phyloP scores from a whole-genome alignment of 2,113 vertebrate species.

The Sander lucioperca region DNA sequence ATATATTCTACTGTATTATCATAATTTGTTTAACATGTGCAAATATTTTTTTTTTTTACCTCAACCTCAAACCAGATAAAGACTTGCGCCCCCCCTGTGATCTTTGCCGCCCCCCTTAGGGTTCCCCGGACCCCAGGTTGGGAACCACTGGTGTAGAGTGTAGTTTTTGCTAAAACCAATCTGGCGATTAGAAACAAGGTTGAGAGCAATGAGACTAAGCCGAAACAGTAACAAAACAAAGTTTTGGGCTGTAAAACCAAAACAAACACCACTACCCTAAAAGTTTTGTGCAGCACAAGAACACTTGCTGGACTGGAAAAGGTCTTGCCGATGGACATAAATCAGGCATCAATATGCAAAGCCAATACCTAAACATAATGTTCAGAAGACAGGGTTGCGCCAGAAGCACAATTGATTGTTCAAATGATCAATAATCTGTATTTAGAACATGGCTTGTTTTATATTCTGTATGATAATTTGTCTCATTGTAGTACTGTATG shows the following conservation, averaged over 20 bases:
- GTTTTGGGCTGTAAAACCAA: neutral
- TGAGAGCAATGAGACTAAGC: neutral
- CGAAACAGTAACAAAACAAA: neutral
- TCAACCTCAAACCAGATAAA: too few species aligned
- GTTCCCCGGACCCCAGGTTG: too few species aligned
- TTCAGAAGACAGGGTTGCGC: too few species aligned
- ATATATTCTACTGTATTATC: too few species aligned
- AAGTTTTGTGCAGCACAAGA: neutral
- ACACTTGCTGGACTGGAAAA: neutral
- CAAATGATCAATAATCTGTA: neutral
- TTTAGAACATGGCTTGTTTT: neutral
- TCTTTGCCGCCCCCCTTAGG: too few species aligned
- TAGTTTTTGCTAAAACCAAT: too few species aligned
- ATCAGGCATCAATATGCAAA: neutral
- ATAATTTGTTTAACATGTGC: too few species aligned
- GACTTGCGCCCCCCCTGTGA: too few species aligned
- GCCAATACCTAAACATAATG: too few species aligned
- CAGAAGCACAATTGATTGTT: neutral
- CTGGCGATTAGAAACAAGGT: neutral
- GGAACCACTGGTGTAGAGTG: too few species aligned
- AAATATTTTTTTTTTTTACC: too few species aligned
- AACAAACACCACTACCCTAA: neutral
- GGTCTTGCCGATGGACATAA: neutral
- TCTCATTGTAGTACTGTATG: neutral
- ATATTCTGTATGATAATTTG: neutral